Base-by-base conservation (phyloP, 2,888 invertebrate species). In the Acanthococcus lagerstroemiae region DNA sequence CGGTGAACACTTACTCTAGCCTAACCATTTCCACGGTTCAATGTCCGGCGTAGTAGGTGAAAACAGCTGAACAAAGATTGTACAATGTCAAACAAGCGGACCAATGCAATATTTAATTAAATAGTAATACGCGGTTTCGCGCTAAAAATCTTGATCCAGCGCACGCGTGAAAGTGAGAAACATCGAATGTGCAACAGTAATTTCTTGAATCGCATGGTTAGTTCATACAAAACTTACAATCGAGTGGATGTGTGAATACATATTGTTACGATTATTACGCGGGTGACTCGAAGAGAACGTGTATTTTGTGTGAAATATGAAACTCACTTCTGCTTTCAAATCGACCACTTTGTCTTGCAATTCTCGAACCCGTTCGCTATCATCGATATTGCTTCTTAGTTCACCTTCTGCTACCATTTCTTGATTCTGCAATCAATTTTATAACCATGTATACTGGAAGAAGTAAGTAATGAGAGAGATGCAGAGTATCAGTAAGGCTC, bases 351-450 rank as follows among this genome's bases (percentile, higher is more conserved):
- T 90, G 77, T 94, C 93, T 77, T 94, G 93, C 69, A 95, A 80
- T 72, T 94, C 93, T 68, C 91, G 84, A 25, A 91, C 89, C 73
- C 87, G 83, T 70, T 92, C 92, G 60, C 87, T 87, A 73, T 91
- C 90, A 68, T 89, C 90, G 72, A 88, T 82, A 76, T 88, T 90
- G 72, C 87, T 88, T 69, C 91, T 83, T 61, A 95, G 80, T 77
- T 94, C 93, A 3, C 93, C 93, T 76, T 93, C 93, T 0, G 95
- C 90, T 25, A 91, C 83, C 82, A 95, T 88, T 78, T 95, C 95
- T 76, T 95, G 93, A 76, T 92, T 94, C 94, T 95, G 76, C 15
- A 45, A 22, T 22, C n/a, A 57, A 19, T 30, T 15, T n/a, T n/a
- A n/a, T n/a, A n/a, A n/a, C n/a, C n/a, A n/a, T n/a, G n/a, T n/a